A percentile compares a stretch with the other conserved stretches of the same genome.
Evolutionary conservation across 1,140 invertebrate genomes (phyloP).

Genomic region (Mycetomoellerius zeteki): DNA sequence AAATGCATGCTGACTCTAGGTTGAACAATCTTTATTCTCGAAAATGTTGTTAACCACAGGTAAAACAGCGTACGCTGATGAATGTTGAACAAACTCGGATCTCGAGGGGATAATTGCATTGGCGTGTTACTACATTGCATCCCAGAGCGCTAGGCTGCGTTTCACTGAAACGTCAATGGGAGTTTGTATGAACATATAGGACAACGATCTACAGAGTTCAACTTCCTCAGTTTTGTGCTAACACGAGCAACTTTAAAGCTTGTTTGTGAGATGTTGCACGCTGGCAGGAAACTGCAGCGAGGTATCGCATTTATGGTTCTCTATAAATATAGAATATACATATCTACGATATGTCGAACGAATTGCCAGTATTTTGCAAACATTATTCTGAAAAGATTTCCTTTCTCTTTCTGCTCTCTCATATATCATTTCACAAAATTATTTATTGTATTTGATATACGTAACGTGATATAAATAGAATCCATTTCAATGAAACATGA

Average conservation of each 20-base stretch:
- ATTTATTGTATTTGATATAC: constrained; percentile 1
- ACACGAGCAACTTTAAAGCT: constrained; percentile 35
- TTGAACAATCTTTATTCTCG: constrained; percentile 26
- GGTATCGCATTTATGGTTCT: not conserved
- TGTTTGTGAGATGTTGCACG: not conserved
- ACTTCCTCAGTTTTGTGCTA: constrained; percentile 27
- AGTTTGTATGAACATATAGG: constrained; percentile 65
- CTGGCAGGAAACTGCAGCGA: constrained; percentile 8
- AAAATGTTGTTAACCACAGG: constrained; percentile 49
- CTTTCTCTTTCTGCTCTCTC: not conserved
- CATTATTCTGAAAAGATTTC: not conserved
- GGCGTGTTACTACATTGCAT: constrained; percentile 38
- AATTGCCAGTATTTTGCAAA: constrained; percentile 12
- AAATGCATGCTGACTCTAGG: not conserved
- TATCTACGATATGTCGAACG: constrained; percentile 22
- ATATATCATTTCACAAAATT: not conserved
- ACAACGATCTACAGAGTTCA: constrained; percentile 48
- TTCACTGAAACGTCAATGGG: constrained; percentile 36
- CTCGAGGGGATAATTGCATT: constrained; percentile 56
- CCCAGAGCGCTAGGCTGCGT: constrained; percentile 30
- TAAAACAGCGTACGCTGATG: constrained; percentile 37
- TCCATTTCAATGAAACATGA: not conserved
- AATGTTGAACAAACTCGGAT: constrained; percentile 29
- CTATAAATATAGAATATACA: not conserved
- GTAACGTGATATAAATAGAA: constrained; percentile 2